phyloP scores from a whole-genome alignment of 2,797 vertebrate genomes.

The Aythya fuligula region DNA sequence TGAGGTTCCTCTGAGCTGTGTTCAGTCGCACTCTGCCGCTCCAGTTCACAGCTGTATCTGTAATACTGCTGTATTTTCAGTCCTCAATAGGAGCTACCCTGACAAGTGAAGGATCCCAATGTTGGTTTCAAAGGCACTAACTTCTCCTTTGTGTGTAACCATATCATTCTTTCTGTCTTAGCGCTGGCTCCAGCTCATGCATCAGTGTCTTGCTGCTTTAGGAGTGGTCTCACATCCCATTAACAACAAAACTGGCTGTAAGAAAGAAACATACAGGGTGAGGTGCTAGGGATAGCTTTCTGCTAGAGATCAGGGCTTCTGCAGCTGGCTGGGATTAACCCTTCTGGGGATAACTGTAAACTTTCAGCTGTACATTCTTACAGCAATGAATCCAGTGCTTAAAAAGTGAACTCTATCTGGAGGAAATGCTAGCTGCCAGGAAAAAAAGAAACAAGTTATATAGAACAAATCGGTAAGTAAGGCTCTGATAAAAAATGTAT shows the following conservation, averaged over 20 bases:
- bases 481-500: not conserved
- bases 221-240: constrained; percentile 17
- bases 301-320: constrained; percentile 7
- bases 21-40: not conserved
- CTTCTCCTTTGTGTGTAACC: not conserved
- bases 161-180: not conserved
- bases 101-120: not conserved
- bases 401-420: not conserved
- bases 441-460: not conserved
- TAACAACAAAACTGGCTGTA: not conserved
- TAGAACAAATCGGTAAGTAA: not conserved
- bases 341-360: not conserved
- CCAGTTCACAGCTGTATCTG: not conserved
- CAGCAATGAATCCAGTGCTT: not conserved
- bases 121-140: not conserved
- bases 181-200: not conserved
- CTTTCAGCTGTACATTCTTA: not conserved
- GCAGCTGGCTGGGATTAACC: constrained; percentile 47
- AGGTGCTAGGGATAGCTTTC: not conserved
- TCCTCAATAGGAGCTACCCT: not conserved
- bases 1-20: not conserved
- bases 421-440: not conserved
- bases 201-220: not conserved
- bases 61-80: not conserved
- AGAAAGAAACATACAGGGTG: not conserved